Evolutionary conservation across 2,888 invertebrate species (phyloP), one percentile per base, ranked within the genome.

Genomic region (Podotricha telesiphe): DNA sequence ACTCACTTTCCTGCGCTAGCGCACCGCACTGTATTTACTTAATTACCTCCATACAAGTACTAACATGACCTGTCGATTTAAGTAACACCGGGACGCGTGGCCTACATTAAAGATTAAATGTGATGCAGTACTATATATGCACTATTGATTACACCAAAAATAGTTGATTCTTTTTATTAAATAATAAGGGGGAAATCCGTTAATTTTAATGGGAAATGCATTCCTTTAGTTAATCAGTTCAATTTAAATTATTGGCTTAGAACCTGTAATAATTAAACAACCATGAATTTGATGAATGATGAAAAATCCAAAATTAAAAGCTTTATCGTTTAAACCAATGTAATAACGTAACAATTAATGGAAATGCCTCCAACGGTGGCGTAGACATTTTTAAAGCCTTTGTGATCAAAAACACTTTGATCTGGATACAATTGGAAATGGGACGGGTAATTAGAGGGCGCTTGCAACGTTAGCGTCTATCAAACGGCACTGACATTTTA

Each of bases 361-460:
- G 73, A 72, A 75, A 74, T 71, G 71, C 80, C 80, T 77, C 74
- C 76, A 75, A 77, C 78, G 82, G 80, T 85, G 86, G 85, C 86
- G 85, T 77, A 80, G 82, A 74, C 84, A 82, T 87, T 90, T 88
- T 87, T 82, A 84, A 87, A 85, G 84, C 86, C 88, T 89, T 89
- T 89, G 89, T 88, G 82, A 82, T 82, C 80, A 78, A 80, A 87
- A 86, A 86, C 86, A 85, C 88, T 89, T 89, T 89, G 88, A 88
- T 88, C 83, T 81, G 76, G 80, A 79, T 76, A 80, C 82, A 83
- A 83, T 84, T 82, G 81, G 78, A 73, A 83, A 83, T 82, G 79
- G 78, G 72, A 66, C 84, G 83, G 86, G 86, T 87, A 85, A 87
- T 79, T 80, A 55, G 58, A 58, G 56, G 45, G 45, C 62, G 79